Percentiles rank a stretch among this genome's conserved stretches.
phyloP scores from a whole-genome alignment of 2,113 vertebrate genomes.

The Antechinus flavipes region DNA sequence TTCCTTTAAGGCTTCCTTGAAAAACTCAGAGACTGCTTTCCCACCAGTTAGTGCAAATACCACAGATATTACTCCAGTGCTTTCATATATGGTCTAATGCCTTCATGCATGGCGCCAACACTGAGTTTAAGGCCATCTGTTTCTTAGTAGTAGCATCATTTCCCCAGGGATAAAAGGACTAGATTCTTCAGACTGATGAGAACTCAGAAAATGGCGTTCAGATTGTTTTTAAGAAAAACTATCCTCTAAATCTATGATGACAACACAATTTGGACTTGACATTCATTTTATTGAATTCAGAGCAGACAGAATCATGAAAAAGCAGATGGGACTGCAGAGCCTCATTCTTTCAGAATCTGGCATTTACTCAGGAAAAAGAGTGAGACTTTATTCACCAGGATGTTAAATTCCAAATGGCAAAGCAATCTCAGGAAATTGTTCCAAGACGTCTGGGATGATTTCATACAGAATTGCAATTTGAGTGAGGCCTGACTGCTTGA shows the following conservation, averaged over 20 bases:
- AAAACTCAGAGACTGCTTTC: constrained; percentile 92
- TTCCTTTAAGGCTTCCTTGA: constrained; percentile 90
- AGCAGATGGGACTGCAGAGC: constrained; percentile 93
- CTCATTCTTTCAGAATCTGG: constrained; percentile 86
- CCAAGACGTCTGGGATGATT: constrained; percentile 91
- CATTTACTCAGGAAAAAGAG: constrained; percentile 92
- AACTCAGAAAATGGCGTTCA: too few species aligned
- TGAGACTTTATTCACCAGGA: constrained; percentile 90
- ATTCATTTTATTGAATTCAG: too few species aligned
- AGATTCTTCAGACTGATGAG: too few species aligned
- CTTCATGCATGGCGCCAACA: too few species aligned
- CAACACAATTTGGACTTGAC: too few species aligned
- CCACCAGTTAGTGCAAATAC: constrained; percentile 93
- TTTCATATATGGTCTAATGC: too few species aligned
- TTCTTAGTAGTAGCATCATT: too few species aligned
- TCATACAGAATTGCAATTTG: constrained; percentile 93
- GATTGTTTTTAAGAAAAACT: too few species aligned
- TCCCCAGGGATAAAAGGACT: too few species aligned
- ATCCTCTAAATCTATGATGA: too few species aligned
- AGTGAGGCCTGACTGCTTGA: constrained; percentile 88
- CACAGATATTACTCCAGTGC: constrained; percentile 86
- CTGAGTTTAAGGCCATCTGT: too few species aligned
- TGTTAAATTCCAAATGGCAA: constrained; percentile 89
- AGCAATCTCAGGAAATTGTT: constrained; percentile 90
- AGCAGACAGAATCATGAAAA: constrained; percentile 80